Evolutionary conservation across 2,113 vertebrate genomes (phyloP), one percentile per base, ranked within the genome.

Genomic region (Dicrurus megarhynchus): DNA sequence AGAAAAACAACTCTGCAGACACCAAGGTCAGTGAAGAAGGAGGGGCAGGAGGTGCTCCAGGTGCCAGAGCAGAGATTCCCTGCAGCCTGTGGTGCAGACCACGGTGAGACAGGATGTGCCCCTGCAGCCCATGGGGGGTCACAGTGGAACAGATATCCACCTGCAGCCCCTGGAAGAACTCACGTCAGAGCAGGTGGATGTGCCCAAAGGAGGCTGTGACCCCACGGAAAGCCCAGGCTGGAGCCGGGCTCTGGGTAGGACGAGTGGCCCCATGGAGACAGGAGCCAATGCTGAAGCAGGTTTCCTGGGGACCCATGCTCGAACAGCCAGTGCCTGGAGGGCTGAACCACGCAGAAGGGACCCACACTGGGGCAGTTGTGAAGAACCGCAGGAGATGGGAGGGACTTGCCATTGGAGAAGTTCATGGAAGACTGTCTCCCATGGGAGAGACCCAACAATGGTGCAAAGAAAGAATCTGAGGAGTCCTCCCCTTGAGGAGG

Each of bases 1-100:
- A 59, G 9, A 71, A 57, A 4, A 55, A 55, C 20, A 33, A 2
- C 24, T 32, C 63, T 37, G 17, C 39, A 70, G 19, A 53, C 46
- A 60, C 20, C 16, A 59, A 64, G 39, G 63, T 12, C 26, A 30
- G 18, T 18, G n/a, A 28, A 64, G 37, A 41, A 70, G 63, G 19
- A 42, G 16, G 11, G 39, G 22, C 0, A 71, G 50, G 52, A 85
- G 49, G 6, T 59, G 50, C 6, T 81, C 10, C 39, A 65, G 50
- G 1, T 18, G 9, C 10, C 0, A 0, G 32, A 64, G 16, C 26
- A 1, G 32, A 64, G 57, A 71, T n/a, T 42, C 23, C 49, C 50
- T 27, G 50, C 27, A 87, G 37, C 1, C 37, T 0, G 0, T 22
- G 23, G 42, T 5, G 10, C 20, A 57, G 70, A 8, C 5, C 30